A percentile compares a stretch with the other conserved stretches of the same genome.
phyloP scores from a whole-genome alignment of 2,113 vertebrate species.

The Forbesichthys papilliferus region DNA sequence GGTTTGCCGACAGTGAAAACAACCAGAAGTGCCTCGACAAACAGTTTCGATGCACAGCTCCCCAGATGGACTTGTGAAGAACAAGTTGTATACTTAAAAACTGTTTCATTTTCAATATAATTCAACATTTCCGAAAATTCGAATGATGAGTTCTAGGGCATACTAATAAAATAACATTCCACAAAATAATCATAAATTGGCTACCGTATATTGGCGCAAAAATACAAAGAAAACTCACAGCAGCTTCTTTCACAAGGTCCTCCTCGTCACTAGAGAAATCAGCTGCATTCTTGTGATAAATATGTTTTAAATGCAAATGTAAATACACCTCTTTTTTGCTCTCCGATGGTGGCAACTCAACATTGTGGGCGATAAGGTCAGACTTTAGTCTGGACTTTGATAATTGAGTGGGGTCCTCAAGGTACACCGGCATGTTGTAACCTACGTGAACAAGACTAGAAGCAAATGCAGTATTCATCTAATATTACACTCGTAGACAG shows the following conservation, averaged over 20 bases:
- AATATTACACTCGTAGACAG: not conserved
- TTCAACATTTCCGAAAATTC: too few relatives aligned
- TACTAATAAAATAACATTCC: too few relatives aligned
- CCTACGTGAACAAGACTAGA: not conserved
- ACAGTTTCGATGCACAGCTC: too few relatives aligned
- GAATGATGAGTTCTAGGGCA: too few relatives aligned
- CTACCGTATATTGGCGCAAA: not conserved
- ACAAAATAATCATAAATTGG: too few relatives aligned
- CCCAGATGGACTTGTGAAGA: too few relatives aligned
- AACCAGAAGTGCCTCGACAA: too few relatives aligned
- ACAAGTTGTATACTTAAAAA: too few relatives aligned
- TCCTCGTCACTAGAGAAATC: conserved; percentile 82
- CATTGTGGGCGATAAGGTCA: conserved; percentile 69
- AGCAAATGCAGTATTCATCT: not conserved
- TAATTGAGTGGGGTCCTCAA: conserved; percentile 62
- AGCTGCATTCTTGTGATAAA: conserved; percentile 44
- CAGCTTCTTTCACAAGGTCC: conserved; percentile 53
- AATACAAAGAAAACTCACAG: conserved; percentile 8
- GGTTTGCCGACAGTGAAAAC: too few relatives aligned
- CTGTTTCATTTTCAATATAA: too few relatives aligned
- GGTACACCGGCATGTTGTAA: conserved; percentile 70
- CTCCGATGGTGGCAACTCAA: conserved; percentile 63
- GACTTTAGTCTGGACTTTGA: conserved; percentile 73
- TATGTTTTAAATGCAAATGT: conserved; percentile 66
- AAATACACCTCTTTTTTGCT: conserved; percentile 72